Evolutionary conservation across 2,888 invertebrate genomes (phyloP).

Genomic region (Cephus pygmeus): DNA sequence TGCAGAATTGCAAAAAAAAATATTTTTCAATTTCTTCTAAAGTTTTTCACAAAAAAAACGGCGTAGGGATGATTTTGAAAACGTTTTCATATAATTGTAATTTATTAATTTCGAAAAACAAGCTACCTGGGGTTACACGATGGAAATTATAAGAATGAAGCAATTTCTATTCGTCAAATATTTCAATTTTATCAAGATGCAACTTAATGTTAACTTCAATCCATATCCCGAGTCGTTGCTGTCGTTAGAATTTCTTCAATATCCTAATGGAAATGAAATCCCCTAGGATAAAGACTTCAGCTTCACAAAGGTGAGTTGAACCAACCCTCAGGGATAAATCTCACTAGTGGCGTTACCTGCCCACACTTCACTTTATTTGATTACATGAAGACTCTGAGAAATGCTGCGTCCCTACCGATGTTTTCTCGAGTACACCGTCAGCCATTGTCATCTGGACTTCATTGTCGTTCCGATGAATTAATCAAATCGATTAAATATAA

Average conservation of each 20-base stretch:
- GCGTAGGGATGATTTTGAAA: neutral
- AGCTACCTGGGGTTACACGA: neutral
- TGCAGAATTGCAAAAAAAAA: neutral
- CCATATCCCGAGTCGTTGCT: conserved; percentile 19
- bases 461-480: neutral
- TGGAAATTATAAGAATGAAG: neutral
- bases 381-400: conserved; percentile 29
- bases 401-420: neutral
- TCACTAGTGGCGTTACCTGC: conserved; percentile 37
- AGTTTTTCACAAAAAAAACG: neutral
- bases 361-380: conserved; percentile 43
- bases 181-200: neutral
- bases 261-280: conserved; percentile 56
- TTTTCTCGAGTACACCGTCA: neutral
- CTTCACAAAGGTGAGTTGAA: conserved; percentile 25
- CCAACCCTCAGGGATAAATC: conserved; percentile 33
- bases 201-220: conserved; percentile 13
- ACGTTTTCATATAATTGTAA: neutral
- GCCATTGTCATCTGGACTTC: neutral
- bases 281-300: conserved; percentile 45
- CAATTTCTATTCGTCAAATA: neutral
- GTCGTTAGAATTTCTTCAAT: conserved; percentile 41
- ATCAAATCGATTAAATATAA: neutral
- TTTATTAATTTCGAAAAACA: neutral
- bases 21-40: neutral